Base-by-base conservation (phyloP, 2,888 invertebrate species). In the Ectemnius continuus region DNA sequence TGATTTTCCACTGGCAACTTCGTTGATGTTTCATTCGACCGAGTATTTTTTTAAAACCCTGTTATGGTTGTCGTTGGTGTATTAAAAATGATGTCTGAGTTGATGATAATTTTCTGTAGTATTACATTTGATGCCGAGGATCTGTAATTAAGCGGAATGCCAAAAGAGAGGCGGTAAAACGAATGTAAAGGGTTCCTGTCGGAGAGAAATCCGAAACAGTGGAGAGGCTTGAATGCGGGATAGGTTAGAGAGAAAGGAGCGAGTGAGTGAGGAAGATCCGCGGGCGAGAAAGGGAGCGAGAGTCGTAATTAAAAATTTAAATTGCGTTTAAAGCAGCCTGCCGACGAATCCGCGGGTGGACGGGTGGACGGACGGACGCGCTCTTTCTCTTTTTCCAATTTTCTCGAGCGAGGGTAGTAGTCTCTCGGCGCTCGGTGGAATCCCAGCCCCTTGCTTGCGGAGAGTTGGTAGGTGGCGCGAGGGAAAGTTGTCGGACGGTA, bases 251-350 rank as follows among this genome's bases (percentile, higher is more conserved):
- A 62, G 23, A 13, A 18, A n/a, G n/a, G n/a, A n/a, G n/a, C n/a
- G n/a, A n/a, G n/a, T 26, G 67, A 11, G 6, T 4, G 6, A 36
- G 69, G 68, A 73, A 73, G 68, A 79, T 75, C 82, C 78, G 62
- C 74, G 64, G 61, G 63, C 67, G 52, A 16, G 36, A 36, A 36
- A 36, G 78, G 79, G 79, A 83, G 23, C 23, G 84, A 86, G 85
- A 85, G 85, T 84, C 79, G 87, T 85, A 89, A 89, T 89, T 89
- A 89, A 88, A 89, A 89, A 83, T 89, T 88, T 88, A 85, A 88
- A 88, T 88, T 87, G 84, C 87, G 85, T 85, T 88, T 86, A 85
- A 85, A 87, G 85, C 76, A 87, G 85, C 76, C 81, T 81, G 71
- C 84, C 83, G 78, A 67, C 61, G 74, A 75, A 57, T 58, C 67